Evolutionary conservation across 2,888 invertebrate genomes (phyloP), one percentile per base, ranked within the genome.

Genomic region (Drosophila siamana): DNA sequence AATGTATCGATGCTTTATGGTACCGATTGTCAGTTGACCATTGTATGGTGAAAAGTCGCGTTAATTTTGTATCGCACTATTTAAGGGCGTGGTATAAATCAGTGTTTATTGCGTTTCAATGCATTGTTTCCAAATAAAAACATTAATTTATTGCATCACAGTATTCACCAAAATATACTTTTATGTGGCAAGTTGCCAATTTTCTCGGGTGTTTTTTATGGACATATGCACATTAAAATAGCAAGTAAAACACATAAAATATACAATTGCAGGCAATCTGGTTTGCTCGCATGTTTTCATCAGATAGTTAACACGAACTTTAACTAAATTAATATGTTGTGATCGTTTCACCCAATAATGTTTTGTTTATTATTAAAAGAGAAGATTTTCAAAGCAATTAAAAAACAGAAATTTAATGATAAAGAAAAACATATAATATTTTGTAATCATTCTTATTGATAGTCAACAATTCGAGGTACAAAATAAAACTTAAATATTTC

Each of bases 131-230:
- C 13, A 33, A 52, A n/a, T 19, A 9, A 13, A 38, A 30, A 51
- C 40, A 69, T 51, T 9, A 50, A 55, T 50, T 60, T 43, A 55
- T 60, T 50, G 33, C 24, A 60, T 33, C 43, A 26, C 9, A 40
- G 24, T 41, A 47, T 13, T 33, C 30, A 22, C 30, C 7, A 16
- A 41, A 26, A 7, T 33, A 24, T 16, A 2, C 8, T 22, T 22
- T n/a, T 1, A 1, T n/a, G 2, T 7, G 13, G 22, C 33, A 36
- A 3, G 43, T 40, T 40, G 13, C 11, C 16, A 44, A 33, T 36
- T 19, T 30, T 30, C 24, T 40, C 16, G 19, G 2, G 13, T 19
- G 22, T 65, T 33, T 2, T 19, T 11, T 1, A n/a, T n/a, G n/a
- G n/a, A n/a, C n/a, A n/a, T n/a, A n/a, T n/a, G n/a, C n/a, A 43